Evolutionary conservation across 1,140 invertebrate genomes (phyloP), one percentile per base, ranked within the genome.

Genomic region (Magallana angulata): DNA sequence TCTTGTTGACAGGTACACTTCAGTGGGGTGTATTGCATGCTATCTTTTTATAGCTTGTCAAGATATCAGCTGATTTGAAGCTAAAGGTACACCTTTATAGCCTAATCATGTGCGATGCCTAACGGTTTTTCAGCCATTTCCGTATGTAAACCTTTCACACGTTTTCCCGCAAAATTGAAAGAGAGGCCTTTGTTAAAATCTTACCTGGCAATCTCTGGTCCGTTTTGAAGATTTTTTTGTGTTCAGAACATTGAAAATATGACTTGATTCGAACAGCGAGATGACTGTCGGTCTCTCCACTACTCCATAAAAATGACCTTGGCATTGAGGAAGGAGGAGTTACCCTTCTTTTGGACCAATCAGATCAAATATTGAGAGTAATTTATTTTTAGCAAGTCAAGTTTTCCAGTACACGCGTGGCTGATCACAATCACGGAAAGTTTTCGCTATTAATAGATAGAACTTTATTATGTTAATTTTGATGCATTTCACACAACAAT

Each of bases 351-450:
- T 76, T 11, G 8, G 68, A 8, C 68, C 68, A 76, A 76, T 76
- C 24, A 76, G 24, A 76, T 30, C 24, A 24, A 8, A 24, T 30
- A 76, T 30, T 3, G 24, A 76, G 36, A 76, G 68, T 76, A 76
- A 76, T 76, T 76, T 76, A 76, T 76, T 76, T 76, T 76, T 76
- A 76, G 68, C 24, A 76, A 11, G 68, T 30, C 12, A 76, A 76
- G 68, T 76, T 76, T 76, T 76, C 68, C 68, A 76, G 36, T 76
- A 76, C 30, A 24, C 36, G 68, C 24, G 30, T 24, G 24, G 11
- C 24, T 76, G 24, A 76, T 12, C 68, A 36, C 16, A 30, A 30
- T 76, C 12, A 24, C 68, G 68, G 68, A 76, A 76, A 76, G 24
- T 76, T 76, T 76, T 76, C 18, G 60, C 18, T 64, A 64, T 64